These are phyloP conservation scores for Liasis olivaceus DNA, from an alignment of 2,797 vertebrate genomes.

Conservation along the genomic window DNA sequence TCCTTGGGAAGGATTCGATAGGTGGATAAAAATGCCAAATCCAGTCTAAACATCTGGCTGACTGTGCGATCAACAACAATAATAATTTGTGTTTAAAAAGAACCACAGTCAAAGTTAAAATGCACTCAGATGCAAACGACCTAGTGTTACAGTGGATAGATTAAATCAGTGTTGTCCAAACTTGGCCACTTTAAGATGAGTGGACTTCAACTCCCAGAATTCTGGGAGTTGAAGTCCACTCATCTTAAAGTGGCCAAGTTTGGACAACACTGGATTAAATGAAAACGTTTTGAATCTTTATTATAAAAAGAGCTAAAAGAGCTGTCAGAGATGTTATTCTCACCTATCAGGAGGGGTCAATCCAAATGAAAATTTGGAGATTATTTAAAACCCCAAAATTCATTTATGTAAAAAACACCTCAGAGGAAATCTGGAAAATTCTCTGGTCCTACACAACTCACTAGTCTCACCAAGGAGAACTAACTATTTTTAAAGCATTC, in stretches of 20 bases:
- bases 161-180: background rate
- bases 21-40: too few species aligned
- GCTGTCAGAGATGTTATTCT: background rate
- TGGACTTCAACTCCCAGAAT: too few species aligned
- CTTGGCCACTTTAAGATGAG: too few species aligned
- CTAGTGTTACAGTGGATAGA: conserved; percentile 23
- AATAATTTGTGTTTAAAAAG: background rate
- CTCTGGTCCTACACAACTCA: background rate
- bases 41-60: too few species aligned
- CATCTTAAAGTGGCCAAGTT: too few species aligned
- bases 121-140: background rate
- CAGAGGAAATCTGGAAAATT: background rate
- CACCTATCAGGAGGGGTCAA: conserved; percentile 1
- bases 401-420: background rate
- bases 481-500: background rate
- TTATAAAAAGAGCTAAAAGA: conserved; percentile 2
- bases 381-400: background rate
- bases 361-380: conserved; percentile 37
- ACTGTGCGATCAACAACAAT: too few species aligned
- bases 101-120: background rate
- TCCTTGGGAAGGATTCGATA: too few species aligned
- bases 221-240: too few species aligned
- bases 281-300: conserved; percentile 26
- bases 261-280: background rate
- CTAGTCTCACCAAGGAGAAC: background rate